Evolutionary conservation across 2,797 vertebrate species (phyloP).

Genomic region (Pseudopleuronectes americanus): DNA sequence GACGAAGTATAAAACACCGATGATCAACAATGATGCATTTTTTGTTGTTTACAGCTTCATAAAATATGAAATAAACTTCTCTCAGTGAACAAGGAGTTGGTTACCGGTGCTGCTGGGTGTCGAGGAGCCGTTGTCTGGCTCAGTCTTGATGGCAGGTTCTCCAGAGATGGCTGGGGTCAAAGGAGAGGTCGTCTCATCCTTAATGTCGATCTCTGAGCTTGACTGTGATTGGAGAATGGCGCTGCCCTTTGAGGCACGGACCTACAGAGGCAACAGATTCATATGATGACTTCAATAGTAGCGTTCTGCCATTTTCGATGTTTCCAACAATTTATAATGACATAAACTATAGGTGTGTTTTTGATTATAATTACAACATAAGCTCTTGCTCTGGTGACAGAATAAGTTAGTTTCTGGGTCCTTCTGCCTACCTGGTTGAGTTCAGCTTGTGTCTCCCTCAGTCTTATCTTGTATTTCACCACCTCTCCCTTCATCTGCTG

Average conservation of each 20-base stretch:
- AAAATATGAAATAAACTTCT: neutral
- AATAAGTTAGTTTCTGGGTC: neutral
- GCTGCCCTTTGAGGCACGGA: conserved; percentile 88
- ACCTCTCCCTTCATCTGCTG: conserved; percentile 98
- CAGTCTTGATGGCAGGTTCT: conserved; percentile 85
- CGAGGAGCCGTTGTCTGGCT: conserved; percentile 86
- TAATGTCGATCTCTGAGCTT: conserved; percentile 90
- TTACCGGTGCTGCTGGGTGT: conserved; percentile 81
- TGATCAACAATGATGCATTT: neutral
- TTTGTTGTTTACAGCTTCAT: too few relatives aligned
- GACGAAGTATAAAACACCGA: neutral
- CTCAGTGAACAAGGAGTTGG: neutral
- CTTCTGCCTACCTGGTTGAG: conserved; percentile 88
- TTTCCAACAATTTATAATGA: neutral
- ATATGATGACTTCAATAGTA: neutral
- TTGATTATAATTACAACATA: neutral
- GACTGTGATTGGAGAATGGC: conserved; percentile 91
- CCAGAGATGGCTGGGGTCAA: conserved; percentile 65
- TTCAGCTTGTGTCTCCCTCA: conserved; percentile 93
- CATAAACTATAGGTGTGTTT: too few relatives aligned
- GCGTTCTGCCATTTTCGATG: neutral
- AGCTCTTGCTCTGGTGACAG: neutral
- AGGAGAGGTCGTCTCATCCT: conserved; percentile 87
- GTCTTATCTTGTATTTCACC: conserved; percentile 91
- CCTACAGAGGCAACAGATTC: conserved; percentile 71